Evolutionary conservation across 2,113 vertebrate species (phyloP).

Genomic region (Arvicanthis niloticus): DNA sequence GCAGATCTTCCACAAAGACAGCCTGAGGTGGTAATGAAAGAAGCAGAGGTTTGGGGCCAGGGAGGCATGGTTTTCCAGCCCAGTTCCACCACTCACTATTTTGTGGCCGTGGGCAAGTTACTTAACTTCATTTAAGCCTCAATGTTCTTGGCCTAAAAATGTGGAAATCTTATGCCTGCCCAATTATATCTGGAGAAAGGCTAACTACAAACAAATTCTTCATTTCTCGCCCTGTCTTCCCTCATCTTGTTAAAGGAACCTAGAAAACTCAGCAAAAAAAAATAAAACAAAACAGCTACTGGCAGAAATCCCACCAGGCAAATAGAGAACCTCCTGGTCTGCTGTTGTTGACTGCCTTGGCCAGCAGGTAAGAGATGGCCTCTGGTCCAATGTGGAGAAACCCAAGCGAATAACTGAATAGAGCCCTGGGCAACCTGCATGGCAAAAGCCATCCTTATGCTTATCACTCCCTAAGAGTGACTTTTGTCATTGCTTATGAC

Average conservation of each 20-base stretch:
- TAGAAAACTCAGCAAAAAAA: slow-evolving; percentile 37
- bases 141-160: slow-evolving; percentile 47
- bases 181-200: background rate
- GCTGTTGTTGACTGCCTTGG: background rate
- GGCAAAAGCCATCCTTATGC: background rate
- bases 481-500: background rate
- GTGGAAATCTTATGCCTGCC: slow-evolving; percentile 10
- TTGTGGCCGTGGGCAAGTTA: slow-evolving; percentile 1
- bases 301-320: background rate
- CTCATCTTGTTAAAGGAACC: slow-evolving; percentile 4
- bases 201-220: slow-evolving; percentile 51
- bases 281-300: background rate
- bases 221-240: background rate
- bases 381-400: background rate
- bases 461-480: background rate
- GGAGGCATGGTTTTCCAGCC: slow-evolving; percentile 17
- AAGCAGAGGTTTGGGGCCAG: background rate
- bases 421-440: background rate
- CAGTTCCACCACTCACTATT: background rate
- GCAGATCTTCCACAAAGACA: background rate
- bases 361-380: fast-evolving
- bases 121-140: slow-evolving; percentile 36
- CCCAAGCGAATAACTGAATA: background rate
- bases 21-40: background rate
- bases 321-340: background rate